Base-by-base conservation (phyloP, 2,888 invertebrate species). In the Ectemnius cavifrons region DNA sequence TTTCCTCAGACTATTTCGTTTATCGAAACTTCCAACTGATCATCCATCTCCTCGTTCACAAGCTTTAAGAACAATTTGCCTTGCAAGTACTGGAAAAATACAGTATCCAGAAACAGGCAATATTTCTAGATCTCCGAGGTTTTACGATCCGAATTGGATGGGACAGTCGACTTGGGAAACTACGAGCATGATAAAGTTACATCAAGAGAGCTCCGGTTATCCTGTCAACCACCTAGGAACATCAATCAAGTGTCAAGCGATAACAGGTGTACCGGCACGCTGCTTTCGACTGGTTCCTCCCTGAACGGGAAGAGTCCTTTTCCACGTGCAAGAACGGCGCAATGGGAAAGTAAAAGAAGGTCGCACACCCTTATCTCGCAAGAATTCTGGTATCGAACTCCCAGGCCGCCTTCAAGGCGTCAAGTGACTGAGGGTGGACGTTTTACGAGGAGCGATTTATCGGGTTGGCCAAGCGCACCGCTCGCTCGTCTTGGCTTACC, bases 371-470 rank as follows among this genome's bases (percentile, higher is more conserved):
- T 52, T 58, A 46, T 11, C 13, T 45, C 11, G 14, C 57, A 49
- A 23, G 65, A 69, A 59, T 68, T 45, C 59, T 56, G 37, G 18
- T 64, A 20, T 65, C 45, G 75, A 73, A 65, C 63, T 61, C 37
- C 37, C 59, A 28, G 45, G 59, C 65, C 64, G 64, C 63, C 63
- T 8, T 60, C 59, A 59, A 58, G 58, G 62, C 66, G 69, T 75
- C 73, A 73, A 71, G 75, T 71, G 70, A 63, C 73, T 66, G 59
- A 70, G 73, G 78, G 78, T 16, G 52, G 52, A 52, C 73, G 79
- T 78, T 83, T 82, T 82, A 82, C 82, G 82, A 81, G 71, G 77
- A 79, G 73, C 83, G 82, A 82, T 82, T 82, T 82, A 82, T 82
- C 81, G 81, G 83, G 58, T 67, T 61, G 67, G 63, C 45, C 64